A percentile compares a stretch with the other conserved stretches of the same genome.
phyloP scores from a whole-genome alignment of 1,140 invertebrate genomes.

The Lordiphosa clarofinis region DNA sequence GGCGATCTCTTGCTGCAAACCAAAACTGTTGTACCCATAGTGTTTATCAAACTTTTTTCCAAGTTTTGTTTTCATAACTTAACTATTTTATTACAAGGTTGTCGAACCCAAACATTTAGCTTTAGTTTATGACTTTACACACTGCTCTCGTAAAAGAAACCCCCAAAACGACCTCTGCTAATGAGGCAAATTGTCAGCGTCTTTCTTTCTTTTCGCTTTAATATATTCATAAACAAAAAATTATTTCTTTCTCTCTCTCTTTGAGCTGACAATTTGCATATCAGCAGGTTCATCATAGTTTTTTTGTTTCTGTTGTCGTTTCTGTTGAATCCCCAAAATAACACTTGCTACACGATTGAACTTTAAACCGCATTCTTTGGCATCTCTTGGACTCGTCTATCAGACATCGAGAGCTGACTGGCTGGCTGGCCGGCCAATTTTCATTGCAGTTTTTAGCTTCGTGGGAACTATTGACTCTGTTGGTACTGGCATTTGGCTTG shows the following conservation, averaged over 20 bases:
- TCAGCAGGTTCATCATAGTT: constrained; percentile 28
- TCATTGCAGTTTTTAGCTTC: constrained; percentile 38
- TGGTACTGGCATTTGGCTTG: constrained; percentile 55
- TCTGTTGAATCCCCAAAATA: constrained; percentile 36
- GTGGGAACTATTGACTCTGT: constrained; percentile 66
- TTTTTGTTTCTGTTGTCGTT: constrained; percentile 20
- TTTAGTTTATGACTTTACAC: no score
- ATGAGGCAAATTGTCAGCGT: constrained; percentile 62
- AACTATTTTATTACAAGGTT: no score
- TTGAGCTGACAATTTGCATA: constrained; percentile 56
- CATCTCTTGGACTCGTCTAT: constrained; percentile 60
- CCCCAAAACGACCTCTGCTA: constrained; percentile 23
- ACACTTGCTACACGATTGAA: constrained; percentile 76
- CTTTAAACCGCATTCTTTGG: constrained; percentile 74
- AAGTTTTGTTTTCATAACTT: no score
- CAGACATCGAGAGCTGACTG: constrained; percentile 27
- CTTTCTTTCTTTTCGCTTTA: constrained; percentile 31
- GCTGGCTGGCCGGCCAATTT: constrained; percentile 49
- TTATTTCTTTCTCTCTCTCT: constrained; percentile 44
- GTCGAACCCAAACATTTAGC: no score
- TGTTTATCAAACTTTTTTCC: no score
- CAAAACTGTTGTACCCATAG: no score
- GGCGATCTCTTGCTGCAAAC: no score
- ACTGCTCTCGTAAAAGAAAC: no score
- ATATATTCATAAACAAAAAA: constrained; percentile 63